These are phyloP conservation scores for Leucophenga maculata DNA, from an alignment of 2,888 invertebrate species.

Conservation along the genomic window DNA sequence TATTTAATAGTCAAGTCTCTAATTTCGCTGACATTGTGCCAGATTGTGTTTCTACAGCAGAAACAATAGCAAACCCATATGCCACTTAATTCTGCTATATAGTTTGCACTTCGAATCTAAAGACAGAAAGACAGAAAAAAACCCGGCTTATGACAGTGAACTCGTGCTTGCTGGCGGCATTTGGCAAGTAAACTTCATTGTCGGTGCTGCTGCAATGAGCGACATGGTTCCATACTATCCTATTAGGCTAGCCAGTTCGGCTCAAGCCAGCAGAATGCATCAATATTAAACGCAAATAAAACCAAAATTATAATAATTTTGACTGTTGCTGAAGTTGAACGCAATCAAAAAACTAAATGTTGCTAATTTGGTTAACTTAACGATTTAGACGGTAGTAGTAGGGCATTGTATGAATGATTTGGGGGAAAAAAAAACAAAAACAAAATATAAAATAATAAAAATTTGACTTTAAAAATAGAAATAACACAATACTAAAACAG, in stretches of 20 bases:
- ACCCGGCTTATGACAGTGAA: slow-evolving; percentile 44
- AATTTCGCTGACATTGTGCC: too few species aligned
- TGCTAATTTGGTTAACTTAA: slow-evolving; percentile 17
- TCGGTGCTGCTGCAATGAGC: slow-evolving; percentile 8
- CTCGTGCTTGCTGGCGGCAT: slow-evolving; percentile 48
- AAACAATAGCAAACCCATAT: too few species aligned
- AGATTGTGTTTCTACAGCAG: too few species aligned
- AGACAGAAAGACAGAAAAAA: neutral
- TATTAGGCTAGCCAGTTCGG: slow-evolving; percentile 11
- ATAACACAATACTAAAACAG: slow-evolving; percentile 7
- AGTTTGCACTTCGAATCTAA: neutral
- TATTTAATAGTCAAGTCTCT: too few species aligned
- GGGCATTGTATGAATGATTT: too few species aligned
- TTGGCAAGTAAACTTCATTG: slow-evolving; percentile 10
- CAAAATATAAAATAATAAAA: neutral
- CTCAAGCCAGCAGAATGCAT: neutral
- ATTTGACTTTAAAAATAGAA: neutral
- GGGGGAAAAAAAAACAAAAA: neutral
- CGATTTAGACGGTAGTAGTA: too few species aligned
- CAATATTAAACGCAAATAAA: neutral
- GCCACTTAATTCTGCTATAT: too few species aligned
- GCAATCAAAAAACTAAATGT: slow-evolving; percentile 29
- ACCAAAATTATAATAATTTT: slow-evolving; percentile 34
- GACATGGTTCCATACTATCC: neutral
- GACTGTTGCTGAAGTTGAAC: slow-evolving; percentile 24